Percentiles rank a stretch among this genome's conserved stretches.
Conservation (phyloP, 2,113 vertebrate genomes). For the Acrocephalus arundinaceus region DNA sequence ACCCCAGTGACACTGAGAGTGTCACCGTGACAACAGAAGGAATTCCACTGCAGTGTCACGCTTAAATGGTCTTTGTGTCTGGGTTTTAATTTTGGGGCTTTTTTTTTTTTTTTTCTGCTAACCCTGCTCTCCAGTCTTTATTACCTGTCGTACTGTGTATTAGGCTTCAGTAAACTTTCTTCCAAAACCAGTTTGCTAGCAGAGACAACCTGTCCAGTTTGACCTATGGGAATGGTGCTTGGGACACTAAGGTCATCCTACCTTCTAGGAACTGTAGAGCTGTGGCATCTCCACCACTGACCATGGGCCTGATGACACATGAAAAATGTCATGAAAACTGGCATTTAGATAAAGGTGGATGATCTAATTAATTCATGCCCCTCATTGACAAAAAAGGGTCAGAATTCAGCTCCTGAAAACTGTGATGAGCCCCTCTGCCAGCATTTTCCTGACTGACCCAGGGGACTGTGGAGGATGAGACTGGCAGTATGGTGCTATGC, state of each 20-base stretch:
- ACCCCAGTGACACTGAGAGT: rapidly evolving
- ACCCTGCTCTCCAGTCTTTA: not conserved
- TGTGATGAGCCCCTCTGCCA: not conserved
- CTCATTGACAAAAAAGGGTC: rapidly evolving
- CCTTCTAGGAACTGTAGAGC: not conserved
- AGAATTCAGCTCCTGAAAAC: not conserved
- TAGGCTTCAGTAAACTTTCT: not conserved
- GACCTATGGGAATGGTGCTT: not conserved
- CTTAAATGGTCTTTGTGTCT: not conserved
- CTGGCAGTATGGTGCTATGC: not conserved
- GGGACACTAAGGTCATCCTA: not conserved
- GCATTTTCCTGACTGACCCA: not conserved
- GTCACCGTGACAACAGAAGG: not conserved
- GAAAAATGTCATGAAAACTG: not conserved
- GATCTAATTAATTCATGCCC: not conserved
- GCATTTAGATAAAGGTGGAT: not conserved
- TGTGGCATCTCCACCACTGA: not conserved
- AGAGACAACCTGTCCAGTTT: not conserved
- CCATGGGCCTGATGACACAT: not conserved
- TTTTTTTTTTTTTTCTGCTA: not conserved
- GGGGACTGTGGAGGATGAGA: not conserved
- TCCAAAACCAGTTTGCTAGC: not conserved
- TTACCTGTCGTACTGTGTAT: not conserved
- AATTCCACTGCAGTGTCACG: not conserved
- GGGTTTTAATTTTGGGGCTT: not conserved